These are phyloP conservation scores for Heterocephalus glaber DNA, from an alignment of 2,113 vertebrate species.

Conservation along the genomic window DNA sequence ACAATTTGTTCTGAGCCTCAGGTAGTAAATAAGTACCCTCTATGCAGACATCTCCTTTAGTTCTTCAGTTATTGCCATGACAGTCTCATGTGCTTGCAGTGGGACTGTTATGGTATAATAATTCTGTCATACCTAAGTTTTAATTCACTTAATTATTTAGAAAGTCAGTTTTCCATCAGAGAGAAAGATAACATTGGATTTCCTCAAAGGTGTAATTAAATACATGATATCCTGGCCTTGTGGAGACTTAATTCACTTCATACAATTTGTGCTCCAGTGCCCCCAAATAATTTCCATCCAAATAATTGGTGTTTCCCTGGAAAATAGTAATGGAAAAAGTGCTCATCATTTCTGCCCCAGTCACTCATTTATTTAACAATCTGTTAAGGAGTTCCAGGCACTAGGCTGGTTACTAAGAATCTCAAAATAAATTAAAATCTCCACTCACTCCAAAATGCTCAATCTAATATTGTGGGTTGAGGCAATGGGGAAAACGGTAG, in stretches of 20 bases:
- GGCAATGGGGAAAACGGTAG: not conserved
- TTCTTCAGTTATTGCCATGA: not conserved
- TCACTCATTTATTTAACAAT: conserved; percentile 41
- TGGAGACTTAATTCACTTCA: conserved; percentile 42
- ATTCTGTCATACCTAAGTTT: conserved; percentile 33
- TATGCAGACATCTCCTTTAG: conserved; percentile 25
- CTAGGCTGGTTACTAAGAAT: not conserved
- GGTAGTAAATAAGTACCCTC: conserved; percentile 40
- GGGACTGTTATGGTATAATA: not conserved
- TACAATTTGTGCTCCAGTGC: not conserved
- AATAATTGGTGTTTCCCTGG: conserved; percentile 53
- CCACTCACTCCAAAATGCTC: not conserved
- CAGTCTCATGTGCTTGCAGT: not conserved
- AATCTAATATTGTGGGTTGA: not conserved
- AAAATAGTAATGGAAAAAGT: conserved; percentile 42
- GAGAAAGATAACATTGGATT: not conserved
- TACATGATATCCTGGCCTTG: not conserved
- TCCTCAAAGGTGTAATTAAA: conserved; percentile 43
- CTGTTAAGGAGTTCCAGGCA: not conserved
- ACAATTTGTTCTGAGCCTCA: not conserved
- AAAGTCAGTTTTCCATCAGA: conserved; percentile 46
- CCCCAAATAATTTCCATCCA: conserved; percentile 44
- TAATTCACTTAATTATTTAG: conserved; percentile 69
- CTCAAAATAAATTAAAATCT: conserved; percentile 4
- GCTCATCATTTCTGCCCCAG: not conserved